A percentile compares a stretch with the other conserved stretches of the same genome.
Conservation (phyloP, 2,888 invertebrate genomes). For the Microplitis deprimator region DNA sequence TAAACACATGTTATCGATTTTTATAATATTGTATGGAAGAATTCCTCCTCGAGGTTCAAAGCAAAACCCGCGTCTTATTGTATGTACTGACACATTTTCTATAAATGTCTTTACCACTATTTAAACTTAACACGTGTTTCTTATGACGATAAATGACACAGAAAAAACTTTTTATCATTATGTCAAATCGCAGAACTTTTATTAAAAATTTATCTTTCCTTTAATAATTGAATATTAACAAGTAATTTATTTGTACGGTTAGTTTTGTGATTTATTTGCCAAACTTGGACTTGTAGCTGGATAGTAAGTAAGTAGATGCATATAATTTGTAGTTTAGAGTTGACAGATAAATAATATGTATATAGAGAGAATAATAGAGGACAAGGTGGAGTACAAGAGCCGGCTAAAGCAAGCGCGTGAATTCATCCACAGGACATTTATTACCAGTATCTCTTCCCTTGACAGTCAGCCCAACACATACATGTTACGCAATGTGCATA, state of each 20-base stretch:
- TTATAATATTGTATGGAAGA: neutral
- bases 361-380: neutral
- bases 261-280: neutral
- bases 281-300: neutral
- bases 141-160: neutral
- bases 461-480: slow-evolving; percentile 10
- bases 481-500: neutral
- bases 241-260: neutral
- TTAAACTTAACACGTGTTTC: neutral
- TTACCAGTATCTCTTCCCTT: neutral
- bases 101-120: neutral
- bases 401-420: slow-evolving; percentile 3
- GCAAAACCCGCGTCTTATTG: neutral
- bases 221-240: neutral
- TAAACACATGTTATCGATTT: slow-evolving; percentile 1
- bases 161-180: neutral
- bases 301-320: neutral
- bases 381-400: neutral
- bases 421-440: slow-evolving; percentile 10
- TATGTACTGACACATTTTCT: neutral
- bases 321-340: neutral
- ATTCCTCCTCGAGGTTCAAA: neutral
- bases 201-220: neutral
- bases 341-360: neutral
- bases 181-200: neutral